These are phyloP conservation scores for Aythya fuligula DNA, from an alignment of 2,797 vertebrate genomes.

Conservation along the genomic window DNA sequence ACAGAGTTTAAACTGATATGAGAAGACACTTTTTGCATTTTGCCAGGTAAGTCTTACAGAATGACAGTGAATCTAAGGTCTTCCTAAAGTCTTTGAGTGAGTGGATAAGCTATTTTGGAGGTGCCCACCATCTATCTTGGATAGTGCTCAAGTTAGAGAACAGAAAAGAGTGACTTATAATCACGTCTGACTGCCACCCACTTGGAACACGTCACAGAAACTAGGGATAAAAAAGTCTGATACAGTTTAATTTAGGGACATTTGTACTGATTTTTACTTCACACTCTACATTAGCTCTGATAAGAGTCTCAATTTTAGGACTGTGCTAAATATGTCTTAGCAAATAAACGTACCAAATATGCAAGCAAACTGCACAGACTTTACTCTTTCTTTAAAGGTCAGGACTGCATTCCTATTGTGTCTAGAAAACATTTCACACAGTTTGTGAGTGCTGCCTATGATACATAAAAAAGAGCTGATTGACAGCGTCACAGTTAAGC, in stretches of 20 bases:
- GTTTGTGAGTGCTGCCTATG: neutral
- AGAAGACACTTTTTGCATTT: conserved; percentile 21
- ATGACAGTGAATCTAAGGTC: neutral
- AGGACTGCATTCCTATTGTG: neutral
- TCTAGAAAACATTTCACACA: neutral
- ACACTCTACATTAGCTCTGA: neutral
- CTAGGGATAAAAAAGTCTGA: neutral
- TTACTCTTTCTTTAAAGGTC: conserved; percentile 1
- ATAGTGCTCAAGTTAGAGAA: conserved; percentile 12
- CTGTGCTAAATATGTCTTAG: conserved; percentile 28
- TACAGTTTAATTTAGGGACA: conserved; percentile 32
- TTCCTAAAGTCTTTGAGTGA: conserved; percentile 11
- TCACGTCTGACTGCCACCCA: neutral
- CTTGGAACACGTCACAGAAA: conserved; percentile 30
- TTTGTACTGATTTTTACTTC: conserved; percentile 12
- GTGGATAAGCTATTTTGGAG: conserved; percentile 34
- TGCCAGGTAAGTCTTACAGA: neutral
- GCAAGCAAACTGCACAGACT: neutral
- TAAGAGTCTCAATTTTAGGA: conserved; percentile 14
- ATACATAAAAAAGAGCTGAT: neutral
- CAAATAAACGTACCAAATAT: conserved; percentile 6
- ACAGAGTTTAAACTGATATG: neutral
- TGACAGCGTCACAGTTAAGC: neutral
- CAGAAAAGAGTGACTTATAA: conserved; percentile 34
- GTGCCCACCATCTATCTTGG: conserved; percentile 19